Evolutionary conservation across 2,888 invertebrate genomes (phyloP), one percentile per base, ranked within the genome.

Genomic region (Epiblema foenella): DNA sequence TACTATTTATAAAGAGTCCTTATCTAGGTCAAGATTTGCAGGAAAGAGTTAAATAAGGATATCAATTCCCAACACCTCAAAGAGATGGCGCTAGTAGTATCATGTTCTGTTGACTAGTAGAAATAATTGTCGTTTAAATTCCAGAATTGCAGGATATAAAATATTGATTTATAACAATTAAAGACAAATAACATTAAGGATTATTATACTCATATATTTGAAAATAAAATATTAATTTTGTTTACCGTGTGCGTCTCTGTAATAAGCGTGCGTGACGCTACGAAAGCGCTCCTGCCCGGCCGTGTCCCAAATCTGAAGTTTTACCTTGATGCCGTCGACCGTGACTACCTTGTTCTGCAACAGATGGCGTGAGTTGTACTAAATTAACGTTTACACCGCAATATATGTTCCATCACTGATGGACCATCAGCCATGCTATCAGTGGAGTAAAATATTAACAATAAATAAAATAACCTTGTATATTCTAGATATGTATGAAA

Each of bases 281-380:
- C 98, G 95, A 88, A 98, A 98, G 82, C 98, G 95, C 90, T 98
- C 98, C 85, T 98, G 98, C 0, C 98, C 98, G 1, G 98, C 98
- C 2, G 98, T 98, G 93, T 98, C 98, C 98, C 98, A 98, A 85
- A 98, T 98, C 94, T 99, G 99, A 80, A 99, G 95, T 89, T 99
- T 99, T 73, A 99, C 98, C 88, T 97, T 97, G 72, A 96, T 95
- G 77, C 96, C 95, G 85, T 97, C 97, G 57, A 97, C 96, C 58
- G 95, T 94, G 49, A 97, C 96, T 83, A 97, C 95, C 94, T 97
- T 97, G 86, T 97, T 97, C 97, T 97, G 94, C 75, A 82, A 92
- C 80, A 93, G 93, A 93, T 90, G 91, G 88, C 90, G 88, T 74
- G 86, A 89, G 82, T 75, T 83, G 87, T 89, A 83, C 33, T 62